Evolutionary conservation across 2,797 vertebrate genomes (phyloP).

Genomic region (Champsocephalus gunnari): DNA sequence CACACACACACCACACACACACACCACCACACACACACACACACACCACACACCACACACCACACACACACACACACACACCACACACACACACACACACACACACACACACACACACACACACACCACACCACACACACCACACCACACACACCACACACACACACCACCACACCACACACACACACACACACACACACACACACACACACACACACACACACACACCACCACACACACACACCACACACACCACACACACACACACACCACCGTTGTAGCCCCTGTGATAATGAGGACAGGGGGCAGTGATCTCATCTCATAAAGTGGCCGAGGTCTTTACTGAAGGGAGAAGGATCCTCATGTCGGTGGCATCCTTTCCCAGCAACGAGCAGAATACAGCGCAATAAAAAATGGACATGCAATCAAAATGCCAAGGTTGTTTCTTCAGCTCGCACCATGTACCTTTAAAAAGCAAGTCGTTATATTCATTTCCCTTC

Average conservation of each 20-base stretch:
- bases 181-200: too few relatives aligned
- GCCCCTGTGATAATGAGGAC: constrained; percentile 36
- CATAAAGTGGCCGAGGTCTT: constrained; percentile 39
- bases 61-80: not conserved
- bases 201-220: not conserved
- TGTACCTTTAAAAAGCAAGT: constrained; percentile 7
- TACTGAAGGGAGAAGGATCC: constrained; percentile 17
- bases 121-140: not conserved
- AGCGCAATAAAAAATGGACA: constrained; percentile 12
- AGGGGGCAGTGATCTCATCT: constrained; percentile 11
- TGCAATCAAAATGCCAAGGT: constrained; percentile 17
- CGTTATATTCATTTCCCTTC: not conserved
- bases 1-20: not conserved
- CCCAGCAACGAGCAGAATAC: constrained; percentile 21
- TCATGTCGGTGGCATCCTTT: constrained; percentile 35
- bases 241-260: constrained; percentile 1
- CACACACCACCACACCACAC: not conserved
- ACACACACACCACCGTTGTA: constrained; percentile 1
- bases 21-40: not conserved
- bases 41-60: too few relatives aligned
- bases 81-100: not conserved
- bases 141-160: not conserved
- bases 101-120: not conserved
- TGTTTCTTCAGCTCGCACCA: constrained; percentile 12
- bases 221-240: not conserved